Conservation (phyloP, 1,140 invertebrate species). For the Colletes latitarsis region DNA sequence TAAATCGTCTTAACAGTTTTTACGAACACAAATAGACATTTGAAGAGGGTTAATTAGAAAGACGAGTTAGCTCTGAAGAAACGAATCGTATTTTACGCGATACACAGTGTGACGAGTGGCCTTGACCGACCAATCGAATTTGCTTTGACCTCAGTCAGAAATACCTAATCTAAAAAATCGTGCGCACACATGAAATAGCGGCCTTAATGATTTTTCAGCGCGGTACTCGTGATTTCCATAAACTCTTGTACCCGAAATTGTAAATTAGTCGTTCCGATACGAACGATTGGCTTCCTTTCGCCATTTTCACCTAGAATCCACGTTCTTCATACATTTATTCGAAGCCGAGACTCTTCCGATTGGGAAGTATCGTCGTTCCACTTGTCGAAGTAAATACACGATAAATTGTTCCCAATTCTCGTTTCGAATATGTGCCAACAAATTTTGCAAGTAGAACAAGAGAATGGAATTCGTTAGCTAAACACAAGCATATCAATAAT, state of each 20-base stretch:
- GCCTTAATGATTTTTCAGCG: conserved; percentile 61
- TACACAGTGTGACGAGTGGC: too few relatives aligned
- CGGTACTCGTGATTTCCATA: conserved; percentile 42
- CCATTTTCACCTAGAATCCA: conserved; percentile 24
- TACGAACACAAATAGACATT: too few relatives aligned
- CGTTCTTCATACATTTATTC: conserved; percentile 23
- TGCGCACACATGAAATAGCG: conserved; percentile 66
- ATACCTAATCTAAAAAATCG: conserved; percentile 33
- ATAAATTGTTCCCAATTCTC: not conserved
- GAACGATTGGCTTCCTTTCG: conserved; percentile 41
- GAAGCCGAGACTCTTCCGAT: conserved; percentile 49
- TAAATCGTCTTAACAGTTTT: too few relatives aligned
- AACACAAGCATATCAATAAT: conserved; percentile 35
- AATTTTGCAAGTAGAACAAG: not conserved
- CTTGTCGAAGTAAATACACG: not conserved
- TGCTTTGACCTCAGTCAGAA: not conserved
- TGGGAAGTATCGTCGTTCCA: not conserved
- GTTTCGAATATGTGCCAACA: not conserved
- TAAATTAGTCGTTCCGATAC: conserved; percentile 30
- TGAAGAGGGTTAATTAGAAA: too few relatives aligned
- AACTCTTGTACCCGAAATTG: conserved; percentile 39
- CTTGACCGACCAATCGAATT: not conserved
- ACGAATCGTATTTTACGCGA: too few relatives aligned
- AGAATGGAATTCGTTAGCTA: not conserved
- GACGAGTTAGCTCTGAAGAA: too few relatives aligned